These are phyloP conservation scores for Emberiza fucata DNA, from an alignment of 2,113 vertebrate genomes.

Conservation along the genomic window DNA sequence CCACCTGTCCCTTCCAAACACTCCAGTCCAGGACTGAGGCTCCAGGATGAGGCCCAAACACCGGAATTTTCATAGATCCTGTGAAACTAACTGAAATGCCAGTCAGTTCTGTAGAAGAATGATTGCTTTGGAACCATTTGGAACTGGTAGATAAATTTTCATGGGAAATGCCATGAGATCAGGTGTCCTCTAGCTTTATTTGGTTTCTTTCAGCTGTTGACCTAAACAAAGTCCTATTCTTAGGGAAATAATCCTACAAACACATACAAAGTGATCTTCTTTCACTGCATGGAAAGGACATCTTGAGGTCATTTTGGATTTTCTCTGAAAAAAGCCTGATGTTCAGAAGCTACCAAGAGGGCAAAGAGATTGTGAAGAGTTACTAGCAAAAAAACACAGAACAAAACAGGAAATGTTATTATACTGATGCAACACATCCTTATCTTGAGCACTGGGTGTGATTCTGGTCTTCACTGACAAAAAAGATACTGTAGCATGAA, in stretches of 20 bases:
- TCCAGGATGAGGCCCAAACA: neutral
- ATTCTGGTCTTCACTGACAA: neutral
- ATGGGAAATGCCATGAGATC: neutral
- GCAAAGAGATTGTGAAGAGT: neutral
- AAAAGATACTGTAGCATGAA: neutral
- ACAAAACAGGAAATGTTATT: constrained; percentile 38
- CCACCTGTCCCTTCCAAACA: neutral
- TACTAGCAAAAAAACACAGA: neutral
- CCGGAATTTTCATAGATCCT: neutral
- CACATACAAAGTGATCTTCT: neutral
- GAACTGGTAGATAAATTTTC: neutral
- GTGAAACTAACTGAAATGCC: neutral
- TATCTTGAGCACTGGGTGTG: neutral
- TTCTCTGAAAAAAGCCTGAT: neutral
- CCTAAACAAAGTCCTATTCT: neutral
- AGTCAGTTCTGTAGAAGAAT: neutral
- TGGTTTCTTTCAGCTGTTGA: neutral
- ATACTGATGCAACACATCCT: neutral
- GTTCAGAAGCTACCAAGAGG: neutral
- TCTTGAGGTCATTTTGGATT: neutral
- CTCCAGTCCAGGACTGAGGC: neutral
- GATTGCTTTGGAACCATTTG: neutral
- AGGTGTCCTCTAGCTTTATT: neutral
- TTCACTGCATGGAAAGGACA: neutral
- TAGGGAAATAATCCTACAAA: neutral